Conservation (phyloP, 2,888 invertebrate genomes). For the Sinhomidia bicolor region DNA sequence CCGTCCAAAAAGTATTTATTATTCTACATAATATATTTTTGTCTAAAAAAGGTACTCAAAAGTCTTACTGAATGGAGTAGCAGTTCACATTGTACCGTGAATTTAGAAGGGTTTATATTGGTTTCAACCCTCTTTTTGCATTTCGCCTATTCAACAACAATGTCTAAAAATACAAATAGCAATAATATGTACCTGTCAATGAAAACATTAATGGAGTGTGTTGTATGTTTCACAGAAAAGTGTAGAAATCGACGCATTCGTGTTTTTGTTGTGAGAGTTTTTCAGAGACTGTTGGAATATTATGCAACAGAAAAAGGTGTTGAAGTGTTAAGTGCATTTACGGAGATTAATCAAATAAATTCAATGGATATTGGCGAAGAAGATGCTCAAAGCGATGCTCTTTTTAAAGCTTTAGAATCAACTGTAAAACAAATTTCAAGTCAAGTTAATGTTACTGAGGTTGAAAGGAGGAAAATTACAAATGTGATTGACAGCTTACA, state of each 20-base stretch:
- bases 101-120: conserved; percentile 23
- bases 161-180: not conserved
- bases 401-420: conserved; percentile 15
- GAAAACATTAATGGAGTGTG: not conserved
- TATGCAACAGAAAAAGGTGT: not conserved
- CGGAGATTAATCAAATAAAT: not conserved
- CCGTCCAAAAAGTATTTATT: not conserved
- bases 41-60: conserved; percentile 35
- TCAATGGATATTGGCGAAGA: not conserved
- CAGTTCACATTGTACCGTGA: not conserved
- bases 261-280: not conserved
- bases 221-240: not conserved
- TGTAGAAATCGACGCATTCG: conserved; percentile 18
- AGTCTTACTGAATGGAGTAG: conserved; percentile 7
- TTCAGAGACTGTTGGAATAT: conserved; percentile 49
- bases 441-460: not conserved
- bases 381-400: not conserved
- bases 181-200: too few species aligned
- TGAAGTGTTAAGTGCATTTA: not conserved
- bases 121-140: conserved; percentile 19
- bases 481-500: conserved; percentile 54
- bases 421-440: conserved; percentile 10
- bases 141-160: not conserved
- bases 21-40: too few species aligned
- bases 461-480: conserved; percentile 20